A percentile compares a stretch with the other conserved stretches of the same genome.
These are phyloP conservation scores for Caerostris extrusa DNA, from an alignment of 1,140 invertebrate genomes.

Conservation along the genomic window DNA sequence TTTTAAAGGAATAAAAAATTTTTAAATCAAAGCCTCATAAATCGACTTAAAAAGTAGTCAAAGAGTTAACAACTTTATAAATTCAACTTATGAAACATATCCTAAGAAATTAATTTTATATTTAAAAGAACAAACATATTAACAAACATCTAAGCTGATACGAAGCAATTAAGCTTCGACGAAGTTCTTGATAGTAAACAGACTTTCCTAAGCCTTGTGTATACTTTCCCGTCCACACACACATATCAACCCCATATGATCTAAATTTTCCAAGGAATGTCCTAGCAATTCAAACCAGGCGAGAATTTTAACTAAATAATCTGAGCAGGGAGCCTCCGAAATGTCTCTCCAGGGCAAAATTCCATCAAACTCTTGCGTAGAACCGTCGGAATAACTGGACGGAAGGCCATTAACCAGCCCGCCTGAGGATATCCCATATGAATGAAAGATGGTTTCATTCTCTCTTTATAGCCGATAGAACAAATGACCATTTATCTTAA, in stretches of 20 bases:
- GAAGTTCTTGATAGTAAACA: too few species aligned
- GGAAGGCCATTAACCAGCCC: not conserved
- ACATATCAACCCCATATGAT: not conserved
- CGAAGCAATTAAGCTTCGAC: too few species aligned
- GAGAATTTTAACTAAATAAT: not conserved
- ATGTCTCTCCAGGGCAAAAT: not conserved
- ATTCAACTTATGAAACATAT: too few species aligned
- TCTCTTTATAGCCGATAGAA: not conserved
- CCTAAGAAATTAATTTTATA: too few species aligned
- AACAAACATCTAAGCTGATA: too few species aligned
- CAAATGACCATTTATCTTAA: slow-evolving; percentile 12
- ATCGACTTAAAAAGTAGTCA: too few species aligned
- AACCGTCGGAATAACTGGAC: not conserved
- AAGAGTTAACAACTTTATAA: too few species aligned
- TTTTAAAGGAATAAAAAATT: too few species aligned
- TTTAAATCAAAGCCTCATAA: too few species aligned
- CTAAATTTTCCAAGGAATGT: not conserved
- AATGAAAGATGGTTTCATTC: slow-evolving; percentile 19
- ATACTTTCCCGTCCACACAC: not conserved
- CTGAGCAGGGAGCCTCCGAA: not conserved
- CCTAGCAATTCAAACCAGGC: not conserved
- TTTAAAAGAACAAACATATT: too few species aligned
- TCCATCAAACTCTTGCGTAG: not conserved
- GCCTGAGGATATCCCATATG: not conserved
- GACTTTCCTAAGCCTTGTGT: not conserved